phyloP scores from a whole-genome alignment of 2,113 vertebrate genomes.

The Nasalis larvatus region DNA sequence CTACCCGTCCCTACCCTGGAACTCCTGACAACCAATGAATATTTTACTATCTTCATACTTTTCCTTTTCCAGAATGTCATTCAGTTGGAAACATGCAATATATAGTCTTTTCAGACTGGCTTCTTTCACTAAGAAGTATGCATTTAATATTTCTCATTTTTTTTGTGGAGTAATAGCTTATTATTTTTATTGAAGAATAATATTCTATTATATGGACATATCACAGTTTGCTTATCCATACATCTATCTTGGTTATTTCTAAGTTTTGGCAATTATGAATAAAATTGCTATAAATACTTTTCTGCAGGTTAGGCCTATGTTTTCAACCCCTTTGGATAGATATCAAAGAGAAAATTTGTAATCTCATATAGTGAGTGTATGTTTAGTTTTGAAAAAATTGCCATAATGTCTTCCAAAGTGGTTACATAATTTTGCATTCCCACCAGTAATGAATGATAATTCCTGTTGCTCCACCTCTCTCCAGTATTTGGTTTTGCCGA shows the following conservation, averaged over 20 bases:
- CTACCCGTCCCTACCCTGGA: accelerated
- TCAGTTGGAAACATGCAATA: background rate
- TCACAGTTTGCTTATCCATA: background rate
- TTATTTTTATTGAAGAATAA: background rate
- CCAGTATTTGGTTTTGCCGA: background rate
- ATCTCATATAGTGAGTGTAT: background rate
- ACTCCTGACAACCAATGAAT: background rate
- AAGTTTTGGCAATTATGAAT: background rate
- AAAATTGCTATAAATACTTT: background rate
- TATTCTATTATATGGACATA: background rate
- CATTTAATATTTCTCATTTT: background rate
- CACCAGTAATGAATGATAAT: background rate
- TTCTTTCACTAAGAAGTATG: background rate
- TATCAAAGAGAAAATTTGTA: background rate
- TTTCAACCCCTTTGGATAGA: background rate
- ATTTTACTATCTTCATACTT: background rate
- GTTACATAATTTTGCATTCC: background rate
- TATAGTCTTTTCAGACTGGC: background rate
- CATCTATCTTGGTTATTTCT: background rate
- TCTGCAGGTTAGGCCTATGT: background rate
- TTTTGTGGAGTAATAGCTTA: background rate
- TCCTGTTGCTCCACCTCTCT: background rate
- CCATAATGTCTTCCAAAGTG: background rate
- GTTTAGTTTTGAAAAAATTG: background rate
- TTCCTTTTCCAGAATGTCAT: background rate